Percentiles rank a stretch among this genome's conserved stretches.
phyloP scores from a whole-genome alignment of 2,113 vertebrate genomes.

The Pseudolaguvia tuberculata region DNA sequence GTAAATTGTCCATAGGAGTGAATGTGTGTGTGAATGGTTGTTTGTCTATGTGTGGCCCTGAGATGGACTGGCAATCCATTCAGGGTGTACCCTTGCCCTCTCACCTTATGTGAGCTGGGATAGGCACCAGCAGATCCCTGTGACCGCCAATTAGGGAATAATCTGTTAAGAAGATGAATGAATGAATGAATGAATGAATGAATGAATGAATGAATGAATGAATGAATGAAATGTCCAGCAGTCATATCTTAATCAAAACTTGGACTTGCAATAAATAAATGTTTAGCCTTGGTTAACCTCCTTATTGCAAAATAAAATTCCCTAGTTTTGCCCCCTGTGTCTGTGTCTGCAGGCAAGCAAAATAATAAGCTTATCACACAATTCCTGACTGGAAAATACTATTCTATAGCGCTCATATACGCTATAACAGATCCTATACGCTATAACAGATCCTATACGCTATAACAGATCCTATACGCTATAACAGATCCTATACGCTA shows the following conservation, averaged over 20 bases:
- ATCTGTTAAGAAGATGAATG: no score
- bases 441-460: neutral
- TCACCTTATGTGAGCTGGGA: no score
- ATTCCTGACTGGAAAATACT: neutral
- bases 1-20: no score
- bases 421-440: neutral
- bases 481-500: neutral
- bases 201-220: no score
- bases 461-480: neutral
- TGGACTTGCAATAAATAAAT: neutral
- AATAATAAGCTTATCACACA: neutral
- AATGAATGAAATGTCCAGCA: neutral
- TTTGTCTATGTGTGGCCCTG: no score
- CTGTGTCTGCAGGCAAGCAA: neutral
- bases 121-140: no score
- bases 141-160: no score
- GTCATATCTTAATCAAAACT: constrained; percentile 4
- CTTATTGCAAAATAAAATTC: neutral
- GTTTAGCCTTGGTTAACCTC: neutral
- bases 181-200: no score
- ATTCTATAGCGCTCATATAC: neutral
- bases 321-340: neutral
- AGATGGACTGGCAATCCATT: no score
- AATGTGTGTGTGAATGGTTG: no score
- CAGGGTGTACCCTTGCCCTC: no score